Evolutionary conservation across 1,140 invertebrate genomes (phyloP).

Genomic region (Andrena cerasifolii): DNA sequence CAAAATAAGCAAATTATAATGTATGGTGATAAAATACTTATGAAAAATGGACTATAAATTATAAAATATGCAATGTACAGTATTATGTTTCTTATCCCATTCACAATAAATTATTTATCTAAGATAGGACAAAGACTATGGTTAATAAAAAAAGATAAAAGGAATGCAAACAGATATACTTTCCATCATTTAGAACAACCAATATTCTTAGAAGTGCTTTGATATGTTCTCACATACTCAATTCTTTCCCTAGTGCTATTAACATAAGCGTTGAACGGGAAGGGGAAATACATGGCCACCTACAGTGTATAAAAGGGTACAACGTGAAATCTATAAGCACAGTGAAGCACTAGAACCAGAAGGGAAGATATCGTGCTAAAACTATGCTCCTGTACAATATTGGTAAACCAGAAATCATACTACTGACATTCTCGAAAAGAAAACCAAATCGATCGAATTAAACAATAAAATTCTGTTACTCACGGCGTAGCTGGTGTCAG

Average conservation of each 20-base stretch:
- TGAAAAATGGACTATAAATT: not conserved
- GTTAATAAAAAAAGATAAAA: slow-evolving; percentile 14
- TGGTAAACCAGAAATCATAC: slow-evolving; percentile 66
- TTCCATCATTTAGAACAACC: not conserved
- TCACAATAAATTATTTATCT: too few relatives aligned
- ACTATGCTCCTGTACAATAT: slow-evolving; percentile 52
- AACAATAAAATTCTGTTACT: slow-evolving; percentile 53
- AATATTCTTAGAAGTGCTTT: slow-evolving; percentile 5
- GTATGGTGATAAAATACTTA: not conserved
- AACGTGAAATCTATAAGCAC: slow-evolving; percentile 56
- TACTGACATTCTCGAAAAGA: slow-evolving; percentile 8
- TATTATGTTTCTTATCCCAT: too few relatives aligned
- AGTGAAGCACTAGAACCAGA: slow-evolving; percentile 62
- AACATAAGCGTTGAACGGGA: slow-evolving; percentile 49
- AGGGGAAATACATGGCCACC: slow-evolving; percentile 69
- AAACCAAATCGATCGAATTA: slow-evolving; percentile 18
- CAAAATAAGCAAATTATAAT: not conserved
- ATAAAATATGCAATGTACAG: not conserved
- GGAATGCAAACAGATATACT: not conserved
- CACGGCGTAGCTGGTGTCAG: slow-evolving; percentile 66
- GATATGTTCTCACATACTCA: not conserved
- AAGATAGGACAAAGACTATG: too few relatives aligned
- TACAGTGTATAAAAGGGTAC: slow-evolving; percentile 77
- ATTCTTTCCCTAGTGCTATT: slow-evolving; percentile 26
- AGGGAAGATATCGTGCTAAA: slow-evolving; percentile 67